Evolutionary conservation across 2,888 invertebrate species (phyloP).

Genomic region (Ligdia adustata): DNA sequence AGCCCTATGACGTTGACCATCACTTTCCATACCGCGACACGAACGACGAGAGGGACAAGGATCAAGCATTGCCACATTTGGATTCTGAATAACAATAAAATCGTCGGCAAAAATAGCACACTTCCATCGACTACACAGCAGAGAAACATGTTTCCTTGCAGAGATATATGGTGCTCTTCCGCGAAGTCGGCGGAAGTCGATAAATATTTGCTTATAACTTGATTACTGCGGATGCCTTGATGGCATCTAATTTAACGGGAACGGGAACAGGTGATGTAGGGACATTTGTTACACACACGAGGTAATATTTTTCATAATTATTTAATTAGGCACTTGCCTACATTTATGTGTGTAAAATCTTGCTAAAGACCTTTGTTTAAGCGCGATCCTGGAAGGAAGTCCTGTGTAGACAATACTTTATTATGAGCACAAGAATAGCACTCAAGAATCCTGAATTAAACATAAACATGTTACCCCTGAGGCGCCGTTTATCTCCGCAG

Average conservation of each 20-base stretch:
- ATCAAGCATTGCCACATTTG: conserved; percentile 46
- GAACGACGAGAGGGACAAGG: conserved; percentile 31
- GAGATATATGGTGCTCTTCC: conserved; percentile 48
- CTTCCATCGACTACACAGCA: conserved; percentile 50
- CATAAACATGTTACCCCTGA: conserved; percentile 8
- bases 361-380: too few species aligned
- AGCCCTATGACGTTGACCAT: conserved; percentile 56
- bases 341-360: neutral
- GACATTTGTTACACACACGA: conserved; percentile 27
- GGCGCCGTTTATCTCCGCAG: conserved; percentile 8
- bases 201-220: conserved; percentile 59
- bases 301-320: conserved; percentile 23
- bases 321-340: conserved; percentile 1
- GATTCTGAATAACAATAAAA: conserved; percentile 61
- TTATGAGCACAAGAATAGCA: neutral
- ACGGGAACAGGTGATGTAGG: conserved; percentile 41
- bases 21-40: conserved; percentile 36
- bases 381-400: neutral
- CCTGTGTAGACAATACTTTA: neutral
- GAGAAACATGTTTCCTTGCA: conserved; percentile 49
- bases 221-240: conserved; percentile 53
- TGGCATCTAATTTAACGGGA: conserved; percentile 41
- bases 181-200: conserved; percentile 43
- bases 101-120: conserved; percentile 50
- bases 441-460: conserved; percentile 11